These are phyloP conservation scores for Neuroterus valhalla DNA, from an alignment of 1,140 invertebrate species.

Conservation along the genomic window DNA sequence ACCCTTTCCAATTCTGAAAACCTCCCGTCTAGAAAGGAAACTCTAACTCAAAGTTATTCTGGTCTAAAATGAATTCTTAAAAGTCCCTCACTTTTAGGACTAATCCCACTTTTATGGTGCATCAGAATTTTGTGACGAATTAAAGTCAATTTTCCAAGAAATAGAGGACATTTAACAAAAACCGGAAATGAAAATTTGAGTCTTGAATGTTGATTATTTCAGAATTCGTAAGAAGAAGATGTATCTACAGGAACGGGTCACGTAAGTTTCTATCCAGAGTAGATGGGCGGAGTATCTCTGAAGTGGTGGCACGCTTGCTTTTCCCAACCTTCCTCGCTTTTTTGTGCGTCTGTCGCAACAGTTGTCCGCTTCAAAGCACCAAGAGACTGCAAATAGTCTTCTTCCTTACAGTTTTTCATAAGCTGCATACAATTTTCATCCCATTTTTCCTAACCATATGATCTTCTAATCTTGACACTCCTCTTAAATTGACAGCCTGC, in stretches of 20 bases:
- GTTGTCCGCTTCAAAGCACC: slow-evolving; percentile 66
- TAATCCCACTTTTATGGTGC: neutral
- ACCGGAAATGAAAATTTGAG: neutral
- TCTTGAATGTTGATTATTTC: neutral
- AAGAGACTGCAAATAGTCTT: slow-evolving; percentile 52
- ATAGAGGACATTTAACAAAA: too few relatives aligned
- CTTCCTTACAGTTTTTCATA: slow-evolving; percentile 61
- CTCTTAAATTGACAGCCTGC: slow-evolving; percentile 4
- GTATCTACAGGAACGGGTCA: neutral
- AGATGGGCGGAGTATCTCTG: slow-evolving; percentile 26
- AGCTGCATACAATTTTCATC: slow-evolving; percentile 39
- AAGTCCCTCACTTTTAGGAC: neutral
- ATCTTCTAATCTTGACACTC: neutral
- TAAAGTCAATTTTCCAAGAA: too few relatives aligned
- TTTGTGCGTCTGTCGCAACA: slow-evolving; percentile 65
- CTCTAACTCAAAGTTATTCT: neutral
- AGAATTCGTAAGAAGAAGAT: neutral
- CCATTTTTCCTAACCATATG: neutral
- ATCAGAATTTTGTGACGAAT: neutral
- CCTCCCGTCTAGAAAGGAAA: neutral
- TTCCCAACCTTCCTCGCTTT: slow-evolving; percentile 48
- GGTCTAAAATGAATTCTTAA: neutral
- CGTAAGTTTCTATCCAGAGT: neutral
- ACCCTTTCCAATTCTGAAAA: neutral
- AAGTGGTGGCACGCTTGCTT: slow-evolving; percentile 45